Conservation (phyloP, 2,888 invertebrate genomes). For the Ischnura elegans region DNA sequence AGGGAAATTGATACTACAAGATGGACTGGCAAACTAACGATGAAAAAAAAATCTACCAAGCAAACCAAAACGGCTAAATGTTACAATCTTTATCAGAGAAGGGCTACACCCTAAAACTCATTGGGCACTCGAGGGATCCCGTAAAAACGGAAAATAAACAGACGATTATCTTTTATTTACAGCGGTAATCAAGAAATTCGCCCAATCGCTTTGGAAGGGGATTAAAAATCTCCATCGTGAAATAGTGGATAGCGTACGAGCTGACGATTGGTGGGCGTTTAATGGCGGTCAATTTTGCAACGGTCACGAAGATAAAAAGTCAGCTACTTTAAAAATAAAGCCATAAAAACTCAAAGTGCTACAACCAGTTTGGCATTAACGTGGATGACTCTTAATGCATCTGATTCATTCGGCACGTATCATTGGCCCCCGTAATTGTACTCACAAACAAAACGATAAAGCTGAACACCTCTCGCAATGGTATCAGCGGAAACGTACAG, state of each 20-base stretch:
- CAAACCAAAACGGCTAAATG: background rate
- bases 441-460: background rate
- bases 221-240: background rate
- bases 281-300: background rate
- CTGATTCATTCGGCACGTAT: background rate
- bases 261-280: background rate
- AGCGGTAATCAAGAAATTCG: background rate
- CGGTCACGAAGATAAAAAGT: background rate
- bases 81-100: background rate
- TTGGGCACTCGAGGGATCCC: background rate
- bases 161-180: background rate
- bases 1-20: background rate
- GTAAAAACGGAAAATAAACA: background rate
- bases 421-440: background rate
- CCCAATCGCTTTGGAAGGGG: background rate
- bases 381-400: background rate
- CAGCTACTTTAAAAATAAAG: background rate
- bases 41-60: background rate
- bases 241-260: background rate
- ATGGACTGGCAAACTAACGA: background rate
- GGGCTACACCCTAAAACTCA: background rate
- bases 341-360: background rate
- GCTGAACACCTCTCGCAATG: background rate
- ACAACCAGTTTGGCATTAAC: background rate
- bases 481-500: background rate